These are phyloP conservation scores for Neotoma lepida DNA, from an alignment of 2,113 vertebrate genomes.

Conservation along the genomic window DNA sequence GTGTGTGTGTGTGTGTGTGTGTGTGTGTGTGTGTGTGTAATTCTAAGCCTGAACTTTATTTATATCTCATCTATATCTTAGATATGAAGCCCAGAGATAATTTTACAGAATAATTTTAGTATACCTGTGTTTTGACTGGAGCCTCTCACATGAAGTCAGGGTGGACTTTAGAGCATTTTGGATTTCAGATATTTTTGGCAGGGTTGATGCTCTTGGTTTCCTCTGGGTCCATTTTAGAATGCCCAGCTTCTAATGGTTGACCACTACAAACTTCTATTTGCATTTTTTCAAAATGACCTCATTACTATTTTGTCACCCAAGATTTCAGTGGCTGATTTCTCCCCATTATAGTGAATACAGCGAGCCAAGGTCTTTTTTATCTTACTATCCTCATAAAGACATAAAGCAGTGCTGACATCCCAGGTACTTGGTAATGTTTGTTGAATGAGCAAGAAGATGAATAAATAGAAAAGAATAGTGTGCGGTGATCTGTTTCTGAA, in stretches of 20 bases:
- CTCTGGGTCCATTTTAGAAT: not conserved
- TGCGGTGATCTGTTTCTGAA: not conserved
- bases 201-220: not conserved
- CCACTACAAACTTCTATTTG: not conserved
- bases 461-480: not conserved
- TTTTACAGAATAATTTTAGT: not conserved
- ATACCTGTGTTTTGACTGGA: not conserved
- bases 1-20: not conserved
- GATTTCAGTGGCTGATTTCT: not conserved
- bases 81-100: not conserved
- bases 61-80: not conserved
- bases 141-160: not conserved
- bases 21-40: not conserved
- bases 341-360: not conserved
- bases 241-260: not conserved
- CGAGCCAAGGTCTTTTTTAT: not conserved
- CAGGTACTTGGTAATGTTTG: not conserved
- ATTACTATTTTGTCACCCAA: not conserved
- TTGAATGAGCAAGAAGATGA: not conserved
- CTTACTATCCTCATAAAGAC: constrained; percentile 1
- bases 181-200: not conserved
- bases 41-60: not conserved
- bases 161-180: not conserved
- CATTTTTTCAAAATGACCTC: not conserved
- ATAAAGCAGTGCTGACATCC: not conserved